Evolutionary conservation across 1,140 invertebrate species (phyloP), one percentile per base, ranked within the genome.

Genomic region (Andricus grossulariae): DNA sequence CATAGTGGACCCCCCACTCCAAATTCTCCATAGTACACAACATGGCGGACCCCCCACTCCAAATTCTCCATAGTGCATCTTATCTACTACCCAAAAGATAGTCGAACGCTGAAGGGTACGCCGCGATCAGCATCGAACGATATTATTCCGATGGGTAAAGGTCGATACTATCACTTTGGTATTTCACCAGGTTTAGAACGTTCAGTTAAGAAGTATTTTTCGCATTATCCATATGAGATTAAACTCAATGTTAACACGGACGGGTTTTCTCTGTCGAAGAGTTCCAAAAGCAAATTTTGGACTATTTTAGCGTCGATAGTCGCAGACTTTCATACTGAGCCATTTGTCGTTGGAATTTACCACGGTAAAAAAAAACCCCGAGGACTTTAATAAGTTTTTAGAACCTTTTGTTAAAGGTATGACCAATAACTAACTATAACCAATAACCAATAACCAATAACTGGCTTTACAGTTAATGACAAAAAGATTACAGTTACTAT

Each of bases 311-410:
- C 19, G 3, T 74, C 76, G 75, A 57, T 57, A 57, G 55, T 57
- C 2, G 54, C 76, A 72, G 32, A 49, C 75, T n/a, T 75, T 57
- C 19, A 39, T 45, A 57, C 75, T 39, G 50, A 71, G 32, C 74
- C 79, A 52, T 83, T 79, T 79, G 16, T 83, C 19, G 73, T 82
- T 54, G 82, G 80, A 21, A 70, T 75, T 5, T 82, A 74, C 78
- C 75, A 78, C 55, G 78, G 73, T 13, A 77, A 51, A 55, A 25
- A 72, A 10, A 80, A 78, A 52, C n/a, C 82, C 83, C 54, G 73
- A 57, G 0, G 66, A 80, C 52, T 7, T 70, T n/a, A 81, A 82
- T 73, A 74, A 75, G 8, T 85, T 77, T 80, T 50, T 85, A 7
- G 45, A 75, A 21, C 57, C 72, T 66, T 84, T 84, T 76, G 83